These are phyloP conservation scores for Opisthograptis luteolata DNA, from an alignment of 2,888 invertebrate genomes.

Conservation along the genomic window DNA sequence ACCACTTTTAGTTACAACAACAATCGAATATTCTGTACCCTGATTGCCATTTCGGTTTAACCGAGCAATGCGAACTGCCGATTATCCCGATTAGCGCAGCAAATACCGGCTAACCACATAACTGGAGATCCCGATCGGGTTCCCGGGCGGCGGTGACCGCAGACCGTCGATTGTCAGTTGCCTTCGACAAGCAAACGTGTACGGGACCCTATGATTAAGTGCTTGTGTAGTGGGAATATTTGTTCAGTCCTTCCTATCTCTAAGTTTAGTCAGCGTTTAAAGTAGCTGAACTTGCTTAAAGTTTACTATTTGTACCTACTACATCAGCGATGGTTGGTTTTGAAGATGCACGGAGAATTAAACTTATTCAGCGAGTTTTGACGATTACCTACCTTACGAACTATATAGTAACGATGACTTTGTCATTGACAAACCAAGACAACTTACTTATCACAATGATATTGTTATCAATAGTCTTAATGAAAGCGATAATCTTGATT, in stretches of 20 bases:
- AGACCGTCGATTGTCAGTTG: slow-evolving; percentile 21
- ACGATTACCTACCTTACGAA: too few species aligned
- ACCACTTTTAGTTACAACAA: neutral
- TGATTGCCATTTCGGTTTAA: slow-evolving; percentile 16
- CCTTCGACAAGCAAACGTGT: slow-evolving; percentile 14
- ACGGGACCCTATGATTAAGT: slow-evolving; percentile 18
- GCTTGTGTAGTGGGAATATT: slow-evolving; percentile 17
- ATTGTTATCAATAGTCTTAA: too few species aligned
- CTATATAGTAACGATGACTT: too few species aligned
- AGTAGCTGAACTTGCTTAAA: too few species aligned
- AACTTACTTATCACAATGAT: too few species aligned
- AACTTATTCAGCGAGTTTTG: too few species aligned
- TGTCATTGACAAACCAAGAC: too few species aligned
- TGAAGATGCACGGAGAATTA: too few species aligned
- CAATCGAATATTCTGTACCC: neutral
- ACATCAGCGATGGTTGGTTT: too few species aligned
- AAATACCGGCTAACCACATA: slow-evolving; percentile 28
- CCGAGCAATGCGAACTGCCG: slow-evolving; percentile 17
- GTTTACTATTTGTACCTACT: too few species aligned
- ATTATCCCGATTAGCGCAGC: slow-evolving; percentile 25
- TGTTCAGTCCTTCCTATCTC: slow-evolving; percentile 12
- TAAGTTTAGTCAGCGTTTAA: too few species aligned
- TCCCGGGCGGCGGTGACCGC: slow-evolving; percentile 15
- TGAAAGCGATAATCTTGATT: too few species aligned
- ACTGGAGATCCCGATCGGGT: slow-evolving; percentile 21